Evolutionary conservation across 1,140 invertebrate genomes (phyloP).

Genomic region (Chrysomallon squamiferum): DNA sequence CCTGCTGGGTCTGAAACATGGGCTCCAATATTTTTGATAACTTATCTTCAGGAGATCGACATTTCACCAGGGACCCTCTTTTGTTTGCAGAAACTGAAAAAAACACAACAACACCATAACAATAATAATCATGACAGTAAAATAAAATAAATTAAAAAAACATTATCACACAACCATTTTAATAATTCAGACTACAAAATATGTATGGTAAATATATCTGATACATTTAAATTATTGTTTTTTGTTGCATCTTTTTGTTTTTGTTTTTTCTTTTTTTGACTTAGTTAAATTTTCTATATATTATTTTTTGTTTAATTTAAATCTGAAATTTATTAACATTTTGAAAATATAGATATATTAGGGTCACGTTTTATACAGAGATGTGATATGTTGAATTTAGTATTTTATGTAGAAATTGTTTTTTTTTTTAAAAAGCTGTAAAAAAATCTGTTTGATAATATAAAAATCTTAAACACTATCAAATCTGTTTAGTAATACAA

Average conservation of each 20-base stretch:
- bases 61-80: slow-evolving; percentile 9
- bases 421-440: no score
- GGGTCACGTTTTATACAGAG: no score
- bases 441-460: no score
- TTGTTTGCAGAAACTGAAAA: not conserved
- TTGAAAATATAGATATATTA: no score
- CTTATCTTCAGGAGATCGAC: slow-evolving; percentile 32
- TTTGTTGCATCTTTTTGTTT: not conserved
- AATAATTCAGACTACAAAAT: not conserved
- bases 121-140: not conserved
- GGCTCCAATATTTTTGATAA: slow-evolving; percentile 37
- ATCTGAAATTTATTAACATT: no score
- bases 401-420: no score
- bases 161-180: not conserved
- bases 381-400: no score
- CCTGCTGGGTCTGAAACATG: slow-evolving; percentile 37
- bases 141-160: not conserved
- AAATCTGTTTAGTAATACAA: no score
- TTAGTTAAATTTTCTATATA: no score
- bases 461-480: no score
- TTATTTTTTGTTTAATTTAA: no score
- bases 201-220: not conserved
- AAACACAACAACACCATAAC: not conserved
- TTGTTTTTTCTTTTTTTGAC: no score
- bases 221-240: not conserved